Conservation (phyloP, 2,113 vertebrate species). For the Tragelaphus buxtoni region DNA sequence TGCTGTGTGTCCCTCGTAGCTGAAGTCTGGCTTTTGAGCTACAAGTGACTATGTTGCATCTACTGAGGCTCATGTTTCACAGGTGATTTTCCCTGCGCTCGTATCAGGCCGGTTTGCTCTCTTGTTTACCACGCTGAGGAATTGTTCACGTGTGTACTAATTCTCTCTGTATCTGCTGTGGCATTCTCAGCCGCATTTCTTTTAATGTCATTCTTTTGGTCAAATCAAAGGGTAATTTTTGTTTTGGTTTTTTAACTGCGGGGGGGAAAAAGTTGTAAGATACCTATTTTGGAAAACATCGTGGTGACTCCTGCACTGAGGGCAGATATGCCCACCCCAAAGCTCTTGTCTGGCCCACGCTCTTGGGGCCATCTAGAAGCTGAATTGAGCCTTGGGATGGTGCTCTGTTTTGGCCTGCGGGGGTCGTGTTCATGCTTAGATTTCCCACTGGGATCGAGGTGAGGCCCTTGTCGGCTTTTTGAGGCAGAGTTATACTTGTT, state of each 20-base stretch:
- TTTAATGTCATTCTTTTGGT: slow-evolving; percentile 12
- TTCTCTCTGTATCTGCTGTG: neutral
- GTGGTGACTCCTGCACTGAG: neutral
- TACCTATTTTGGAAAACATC: neutral
- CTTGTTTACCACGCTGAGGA: neutral
- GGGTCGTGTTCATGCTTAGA: neutral
- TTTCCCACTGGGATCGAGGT: neutral
- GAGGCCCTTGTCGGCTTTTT: neutral
- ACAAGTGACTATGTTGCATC: neutral
- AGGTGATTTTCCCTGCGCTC: neutral
- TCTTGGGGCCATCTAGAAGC: neutral
- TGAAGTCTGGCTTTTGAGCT: neutral
- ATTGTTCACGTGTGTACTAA: neutral
- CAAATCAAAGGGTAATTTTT: neutral
- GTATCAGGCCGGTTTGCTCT: neutral
- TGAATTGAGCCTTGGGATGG: neutral
- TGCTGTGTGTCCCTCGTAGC: neutral
- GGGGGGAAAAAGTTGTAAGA: neutral
- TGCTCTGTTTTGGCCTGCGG: neutral
- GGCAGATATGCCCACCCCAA: neutral
- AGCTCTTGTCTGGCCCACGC: neutral
- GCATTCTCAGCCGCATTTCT: neutral
- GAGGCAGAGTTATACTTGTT: neutral
- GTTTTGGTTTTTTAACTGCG: neutral
- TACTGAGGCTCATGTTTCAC: neutral